Evolutionary conservation across 2,113 vertebrate species (phyloP).

Genomic region (Cheirogaleus medius): DNA sequence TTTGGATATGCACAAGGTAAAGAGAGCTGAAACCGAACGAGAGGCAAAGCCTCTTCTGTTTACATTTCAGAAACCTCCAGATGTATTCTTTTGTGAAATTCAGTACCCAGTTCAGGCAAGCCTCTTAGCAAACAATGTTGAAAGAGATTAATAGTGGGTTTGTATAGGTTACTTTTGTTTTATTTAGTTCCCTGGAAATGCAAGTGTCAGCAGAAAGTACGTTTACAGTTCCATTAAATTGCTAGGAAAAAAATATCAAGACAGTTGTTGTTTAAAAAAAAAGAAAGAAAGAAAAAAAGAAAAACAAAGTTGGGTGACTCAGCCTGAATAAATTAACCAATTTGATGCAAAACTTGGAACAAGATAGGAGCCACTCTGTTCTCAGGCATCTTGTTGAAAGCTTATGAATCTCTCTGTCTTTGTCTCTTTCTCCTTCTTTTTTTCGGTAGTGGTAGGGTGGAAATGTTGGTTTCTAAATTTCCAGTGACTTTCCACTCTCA

Average conservation of each 20-base stretch:
- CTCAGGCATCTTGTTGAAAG: background rate
- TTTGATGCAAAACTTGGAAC: conserved; percentile 20
- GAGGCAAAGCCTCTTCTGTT: background rate
- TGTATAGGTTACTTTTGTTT: background rate
- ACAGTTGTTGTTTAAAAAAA: conserved; percentile 23
- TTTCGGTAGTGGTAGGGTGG: background rate
- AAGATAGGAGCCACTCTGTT: background rate
- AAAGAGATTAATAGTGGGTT: background rate
- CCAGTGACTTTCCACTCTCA: background rate
- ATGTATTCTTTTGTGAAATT: conserved; percentile 33
- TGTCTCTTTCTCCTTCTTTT: background rate
- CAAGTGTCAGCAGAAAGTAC: conserved; percentile 43
- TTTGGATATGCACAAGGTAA: background rate
- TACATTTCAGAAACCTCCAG: background rate
- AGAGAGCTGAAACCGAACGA: background rate
- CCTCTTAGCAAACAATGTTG: background rate
- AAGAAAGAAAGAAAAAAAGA: background rate
- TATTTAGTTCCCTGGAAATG: conserved; percentile 49
- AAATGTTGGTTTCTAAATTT: background rate
- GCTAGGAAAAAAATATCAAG: conserved; percentile 34
- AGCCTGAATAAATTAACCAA: conserved; percentile 53
- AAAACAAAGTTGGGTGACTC: conserved; percentile 54
- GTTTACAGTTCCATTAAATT: conserved; percentile 53
- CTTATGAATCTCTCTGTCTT: background rate
- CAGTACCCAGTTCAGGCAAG: background rate